Evolutionary conservation across 2,888 invertebrate species (phyloP), one percentile per base, ranked within the genome.

Genomic region (Caenorhabditis sp.): DNA sequence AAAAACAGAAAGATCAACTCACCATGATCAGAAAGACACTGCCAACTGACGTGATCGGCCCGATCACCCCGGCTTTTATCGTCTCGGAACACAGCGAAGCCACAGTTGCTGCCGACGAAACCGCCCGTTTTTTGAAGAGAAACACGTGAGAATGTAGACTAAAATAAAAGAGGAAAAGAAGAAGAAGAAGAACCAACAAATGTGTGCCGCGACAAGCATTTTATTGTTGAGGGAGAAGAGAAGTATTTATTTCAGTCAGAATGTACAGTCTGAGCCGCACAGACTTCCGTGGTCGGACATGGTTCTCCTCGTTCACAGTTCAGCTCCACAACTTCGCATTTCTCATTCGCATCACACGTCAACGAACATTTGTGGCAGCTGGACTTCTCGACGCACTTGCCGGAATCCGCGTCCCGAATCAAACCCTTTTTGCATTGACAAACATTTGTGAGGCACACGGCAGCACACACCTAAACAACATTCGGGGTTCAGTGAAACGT

Each of bases 361-460:
- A 55, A 26, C 9, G 41, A 35, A 30, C 61, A 71, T 30, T 59
- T 53, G n/a, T 17, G 37, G 27, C 66, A 66, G 13, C 53, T 13
- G 0, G 20, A 27, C 37, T 45, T 35, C 11, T 58, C 46, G 30
- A 65, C 59, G 52, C 74, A 74, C 17, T 74, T 61, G 4, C 35
- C 43, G 6, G 41, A 17, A 0, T 7, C 22, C 13, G 41, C 41
- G 26, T 74, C 74, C 0, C 74, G 45, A 13, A 48, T 11, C 17
- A 62, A 68, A 15, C 66, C 74, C 1, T 26, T 7, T 35, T 56
- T 68, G 35, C 74, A 74, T 27, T 74, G 74, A 35, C 74, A 74
- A 1, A 68, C 62, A 37, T 74, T 41, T 5, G 62, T 50, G 27
- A 74, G 15, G 50, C 74, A 74, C 27, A 35, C 15, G 7, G 46